Evolutionary conservation across 2,797 vertebrate species (phyloP), one percentile per base, ranked within the genome.

Genomic region (Alfaro cultratus): DNA sequence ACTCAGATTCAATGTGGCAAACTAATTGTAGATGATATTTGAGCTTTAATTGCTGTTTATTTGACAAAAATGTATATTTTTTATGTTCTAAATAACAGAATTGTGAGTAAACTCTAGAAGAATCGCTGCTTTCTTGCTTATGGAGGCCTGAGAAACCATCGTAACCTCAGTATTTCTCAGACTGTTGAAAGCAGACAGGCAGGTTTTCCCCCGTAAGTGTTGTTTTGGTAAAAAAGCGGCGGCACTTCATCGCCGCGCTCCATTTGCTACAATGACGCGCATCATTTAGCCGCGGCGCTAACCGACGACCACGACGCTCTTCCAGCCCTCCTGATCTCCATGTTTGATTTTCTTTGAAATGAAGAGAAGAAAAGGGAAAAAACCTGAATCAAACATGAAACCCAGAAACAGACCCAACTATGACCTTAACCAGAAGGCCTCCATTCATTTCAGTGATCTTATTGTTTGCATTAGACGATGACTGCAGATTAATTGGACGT

Each of bases 191-290:
- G 80, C 88, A 78, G 82, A 80, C 87, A 81, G 81, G 85, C 87
- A 11, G 83, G 80, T 77, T 51, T 29, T 67, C 73, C 18, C 81
- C 85, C 82, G 62, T 88, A 84, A 89, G 86, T 84, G 86, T 82
- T 86, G 78, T 75, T 87, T 93, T 86, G 83, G 83, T 85, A 77
- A 88, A 88, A 88, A 81, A 10, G 88, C 57, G 80, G 87, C 88
- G 81, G 83, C 83, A 89, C 91, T 91, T 93, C 87, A 90, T 93
- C 89, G 78, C 78, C 85, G 88, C 2, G 83, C 90, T 95, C 89
- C 93, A 94, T 95, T 95, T 95, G 86, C 89, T 55, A 78, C 92
- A 94, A 94, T 93, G 93, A 95, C 91, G 92, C 80, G 90, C 90
- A 87, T 88, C 87, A 89, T 89, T 90, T 89, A 79, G 79, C 85